Evolutionary conservation across 2,888 invertebrate species (phyloP), one percentile per base, ranked within the genome.

Genomic region (Podabrus alpinus): DNA sequence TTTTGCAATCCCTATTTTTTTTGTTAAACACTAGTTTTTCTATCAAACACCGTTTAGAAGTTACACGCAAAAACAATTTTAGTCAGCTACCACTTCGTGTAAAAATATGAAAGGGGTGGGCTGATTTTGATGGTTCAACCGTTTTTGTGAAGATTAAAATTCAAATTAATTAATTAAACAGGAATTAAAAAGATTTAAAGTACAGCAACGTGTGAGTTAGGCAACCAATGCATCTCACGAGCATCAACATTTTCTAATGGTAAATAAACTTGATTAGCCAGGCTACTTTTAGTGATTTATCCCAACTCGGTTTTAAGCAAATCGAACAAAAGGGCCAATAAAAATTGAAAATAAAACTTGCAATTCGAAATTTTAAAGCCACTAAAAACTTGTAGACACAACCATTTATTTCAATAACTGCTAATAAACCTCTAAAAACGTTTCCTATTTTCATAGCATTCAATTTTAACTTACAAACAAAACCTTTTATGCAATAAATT

Each of bases 401-500:
- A 45, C n/a, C 45, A n/a, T 45, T 45, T 45, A 45, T 45, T 45
- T 45, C 45, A 45, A 45, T 45, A 45, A 45, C 45, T 45, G 45
- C 45, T 45, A 45, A 45, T 45, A 45, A 45, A 45, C 45, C 29
- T 45, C 7, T n/a, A 45, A 45, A 45, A 45, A 45, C 45, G 4
- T 45, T 45, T 45, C n/a, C 45, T n/a, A 45, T n/a, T 45, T 45
- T 45, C 45, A 45, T 45, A 9, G 45, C 45, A 45, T 45, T 45
- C n/a, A 45, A 45, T 45, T 45, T 5, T 45, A 69, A 29, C 59
- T 71, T n/a, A n/a, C 60, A 69, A 71, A 68, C 71, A 72, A 69
- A 69, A 19, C 17, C 62, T 75, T 75, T 71, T 75, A 19, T 3
- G 64, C 61, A 62, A 72, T 72, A 77, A 71, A 70, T 72, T 74